These are phyloP conservation scores for Albula goreensis DNA, from an alignment of 2,113 vertebrate genomes.

Conservation along the genomic window DNA sequence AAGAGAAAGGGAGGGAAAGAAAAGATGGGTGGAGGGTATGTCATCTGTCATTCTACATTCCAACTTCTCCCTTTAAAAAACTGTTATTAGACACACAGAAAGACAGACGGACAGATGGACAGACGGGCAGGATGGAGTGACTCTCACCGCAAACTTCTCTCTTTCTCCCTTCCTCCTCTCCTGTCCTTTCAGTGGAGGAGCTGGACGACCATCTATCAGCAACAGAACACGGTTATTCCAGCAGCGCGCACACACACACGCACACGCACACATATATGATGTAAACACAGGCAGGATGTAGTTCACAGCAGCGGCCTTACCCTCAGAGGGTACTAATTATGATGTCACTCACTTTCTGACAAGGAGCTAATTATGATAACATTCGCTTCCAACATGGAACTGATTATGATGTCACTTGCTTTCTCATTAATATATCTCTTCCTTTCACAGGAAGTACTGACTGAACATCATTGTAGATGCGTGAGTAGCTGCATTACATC, in stretches of 20 bases:
- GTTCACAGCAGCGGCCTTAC: too few species aligned
- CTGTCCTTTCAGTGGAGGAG: slow-evolving; percentile 79
- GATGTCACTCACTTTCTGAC: too few species aligned
- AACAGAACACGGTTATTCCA: neutral
- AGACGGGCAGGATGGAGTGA: neutral
- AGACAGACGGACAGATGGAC: neutral
- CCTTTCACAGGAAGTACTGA: neutral
- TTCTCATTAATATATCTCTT: neutral
- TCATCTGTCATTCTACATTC: too few species aligned
- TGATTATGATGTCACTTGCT: neutral
- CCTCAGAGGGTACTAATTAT: neutral
- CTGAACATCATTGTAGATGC: neutral
- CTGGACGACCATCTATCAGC: slow-evolving; percentile 76
- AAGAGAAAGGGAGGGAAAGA: neutral
- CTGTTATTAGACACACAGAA: neutral
- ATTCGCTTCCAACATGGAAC: too few species aligned
- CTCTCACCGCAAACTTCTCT: slow-evolving; percentile 75
- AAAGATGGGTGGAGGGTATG: neutral
- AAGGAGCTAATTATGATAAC: too few species aligned
- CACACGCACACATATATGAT: neutral
- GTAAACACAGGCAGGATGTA: neutral
- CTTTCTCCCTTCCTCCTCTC: slow-evolving; percentile 69
- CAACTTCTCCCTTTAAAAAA: too few species aligned
- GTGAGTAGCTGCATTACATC: too few species aligned
- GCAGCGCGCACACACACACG: neutral